A percentile compares a stretch with the other conserved stretches of the same genome.
Evolutionary conservation across 2,113 vertebrate genomes (phyloP).

Genomic region (Mohoua ochrocephala): DNA sequence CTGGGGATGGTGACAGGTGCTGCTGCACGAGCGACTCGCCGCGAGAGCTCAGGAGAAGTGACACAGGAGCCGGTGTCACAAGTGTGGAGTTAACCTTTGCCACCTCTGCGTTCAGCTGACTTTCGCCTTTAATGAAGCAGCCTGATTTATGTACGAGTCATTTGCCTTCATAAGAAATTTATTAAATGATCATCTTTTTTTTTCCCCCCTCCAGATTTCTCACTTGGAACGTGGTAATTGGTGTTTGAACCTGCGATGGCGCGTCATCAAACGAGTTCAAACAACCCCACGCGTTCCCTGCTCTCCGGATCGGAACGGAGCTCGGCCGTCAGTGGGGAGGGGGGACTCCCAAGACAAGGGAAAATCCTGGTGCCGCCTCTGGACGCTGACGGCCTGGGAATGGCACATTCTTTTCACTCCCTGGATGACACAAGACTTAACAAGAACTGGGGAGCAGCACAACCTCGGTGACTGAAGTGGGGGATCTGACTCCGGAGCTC

Average conservation of each 20-base stretch:
- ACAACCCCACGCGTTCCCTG: not conserved
- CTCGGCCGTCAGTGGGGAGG: not conserved
- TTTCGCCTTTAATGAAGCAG: conserved; percentile 51
- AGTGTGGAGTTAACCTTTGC: conserved; percentile 56
- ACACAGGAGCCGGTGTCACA: not conserved
- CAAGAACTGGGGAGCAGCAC: not conserved
- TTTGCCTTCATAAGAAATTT: conserved; percentile 74
- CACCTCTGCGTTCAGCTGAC: conserved; percentile 17
- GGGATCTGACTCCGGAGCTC: not conserved
- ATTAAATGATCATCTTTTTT: conserved; percentile 63
- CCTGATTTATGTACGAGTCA: conserved; percentile 58
- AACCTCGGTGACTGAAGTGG: not conserved
- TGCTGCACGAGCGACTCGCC: not conserved
- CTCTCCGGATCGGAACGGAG: not conserved
- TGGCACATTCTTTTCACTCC: not conserved
- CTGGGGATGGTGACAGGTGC: not conserved
- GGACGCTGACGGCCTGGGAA: not conserved
- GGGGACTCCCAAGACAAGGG: not conserved
- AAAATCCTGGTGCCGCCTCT: not conserved
- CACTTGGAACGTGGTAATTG: conserved; percentile 25
- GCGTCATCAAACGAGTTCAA: not conserved
- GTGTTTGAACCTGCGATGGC: not conserved
- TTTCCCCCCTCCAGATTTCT: conserved; percentile 40
- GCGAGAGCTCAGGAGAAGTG: not conserved
- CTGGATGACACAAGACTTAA: not conserved